Conservation (phyloP, 2,797 vertebrate species). For the Balearica regulorum region DNA sequence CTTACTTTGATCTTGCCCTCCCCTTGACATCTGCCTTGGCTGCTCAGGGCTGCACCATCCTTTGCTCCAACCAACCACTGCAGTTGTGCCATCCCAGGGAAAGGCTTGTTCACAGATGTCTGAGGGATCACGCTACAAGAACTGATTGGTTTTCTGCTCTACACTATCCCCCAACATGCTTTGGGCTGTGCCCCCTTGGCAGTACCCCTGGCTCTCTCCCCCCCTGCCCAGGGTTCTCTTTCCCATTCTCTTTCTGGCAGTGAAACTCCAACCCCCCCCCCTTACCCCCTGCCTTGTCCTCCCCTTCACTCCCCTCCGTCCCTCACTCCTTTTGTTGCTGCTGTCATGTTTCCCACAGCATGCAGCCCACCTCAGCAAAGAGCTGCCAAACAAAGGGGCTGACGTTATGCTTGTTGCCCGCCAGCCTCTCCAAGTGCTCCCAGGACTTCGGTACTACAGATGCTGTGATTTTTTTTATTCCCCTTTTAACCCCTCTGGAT, state of each 20-base stretch:
- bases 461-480: neutral
- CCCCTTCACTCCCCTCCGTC: neutral
- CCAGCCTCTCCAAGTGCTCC: neutral
- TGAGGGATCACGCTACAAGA: neutral
- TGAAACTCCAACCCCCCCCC: neutral
- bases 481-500: neutral
- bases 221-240: neutral
- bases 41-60: fast-evolving
- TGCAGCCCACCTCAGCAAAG: neutral
- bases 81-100: neutral
- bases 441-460: neutral
- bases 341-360: neutral
- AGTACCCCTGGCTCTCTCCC: neutral
- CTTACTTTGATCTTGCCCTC: neutral
- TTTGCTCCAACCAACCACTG: neutral
- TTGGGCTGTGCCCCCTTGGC: neutral
- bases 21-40: neutral
- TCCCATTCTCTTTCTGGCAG: neutral
- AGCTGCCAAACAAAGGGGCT: neutral
- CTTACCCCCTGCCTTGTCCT: neutral
- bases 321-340: neutral
- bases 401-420: neutral
- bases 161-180: fast-evolving
- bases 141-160: neutral
- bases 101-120: neutral